A percentile compares a stretch with the other conserved stretches of the same genome.
Evolutionary conservation across 2,888 invertebrate genomes (phyloP).

Genomic region (Monopis laevigella): DNA sequence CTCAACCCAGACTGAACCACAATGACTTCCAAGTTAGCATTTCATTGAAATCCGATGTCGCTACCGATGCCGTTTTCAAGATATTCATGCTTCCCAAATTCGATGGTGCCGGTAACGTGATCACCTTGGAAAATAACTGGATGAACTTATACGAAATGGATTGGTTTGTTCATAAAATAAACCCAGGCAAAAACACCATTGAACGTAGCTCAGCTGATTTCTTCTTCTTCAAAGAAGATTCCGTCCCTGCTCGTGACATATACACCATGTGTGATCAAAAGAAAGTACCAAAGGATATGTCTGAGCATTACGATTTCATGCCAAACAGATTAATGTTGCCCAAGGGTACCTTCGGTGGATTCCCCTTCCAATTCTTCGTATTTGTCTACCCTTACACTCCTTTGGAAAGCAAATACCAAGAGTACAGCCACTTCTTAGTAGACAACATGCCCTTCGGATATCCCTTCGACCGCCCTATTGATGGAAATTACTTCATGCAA

Average conservation of each 20-base stretch:
- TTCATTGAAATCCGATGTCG: constrained; percentile 67
- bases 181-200: constrained; percentile 71
- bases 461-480: constrained; percentile 66
- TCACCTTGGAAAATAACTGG: constrained; percentile 63
- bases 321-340: constrained; percentile 78
- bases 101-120: constrained; percentile 60
- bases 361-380: constrained; percentile 72
- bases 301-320: constrained; percentile 65
- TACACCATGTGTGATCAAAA: constrained; percentile 65
- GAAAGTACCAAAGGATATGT: constrained; percentile 59
- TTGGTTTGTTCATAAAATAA: constrained; percentile 66
- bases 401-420: constrained; percentile 36
- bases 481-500: constrained; percentile 48
- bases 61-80: constrained; percentile 66
- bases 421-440: constrained; percentile 31
- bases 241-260: constrained; percentile 67
- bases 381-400: constrained; percentile 65
- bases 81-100: constrained; percentile 77
- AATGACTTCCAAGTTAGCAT: constrained; percentile 71
- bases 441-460: constrained; percentile 66
- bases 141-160: constrained; percentile 71
- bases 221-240: constrained; percentile 69
- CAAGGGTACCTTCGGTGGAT: constrained; percentile 74
- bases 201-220: constrained; percentile 73
- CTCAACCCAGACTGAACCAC: constrained; percentile 77